Evolutionary conservation across 2,888 invertebrate species (phyloP).

Genomic region (Drosophila seclusa): DNA sequence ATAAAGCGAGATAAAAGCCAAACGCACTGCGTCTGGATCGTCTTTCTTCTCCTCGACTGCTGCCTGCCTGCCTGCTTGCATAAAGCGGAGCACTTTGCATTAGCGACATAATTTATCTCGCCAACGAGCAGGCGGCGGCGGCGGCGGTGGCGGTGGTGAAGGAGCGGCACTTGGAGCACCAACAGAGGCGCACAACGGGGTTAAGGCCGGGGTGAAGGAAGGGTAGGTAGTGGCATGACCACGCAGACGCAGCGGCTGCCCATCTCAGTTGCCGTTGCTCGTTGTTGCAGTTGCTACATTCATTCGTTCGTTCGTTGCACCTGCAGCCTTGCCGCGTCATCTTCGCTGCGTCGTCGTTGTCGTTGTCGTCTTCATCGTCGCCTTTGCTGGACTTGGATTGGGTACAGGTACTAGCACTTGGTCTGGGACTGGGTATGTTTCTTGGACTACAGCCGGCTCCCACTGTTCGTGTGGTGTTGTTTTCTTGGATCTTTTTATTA

Average conservation of each 20-base stretch:
- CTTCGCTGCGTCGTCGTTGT: constrained; percentile 58
- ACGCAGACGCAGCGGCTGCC: constrained; percentile 80
- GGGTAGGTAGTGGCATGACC: constrained; percentile 59
- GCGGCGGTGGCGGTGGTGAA: constrained; percentile 17
- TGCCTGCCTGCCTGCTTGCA: constrained; percentile 44
- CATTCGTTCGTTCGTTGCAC: constrained; percentile 67
- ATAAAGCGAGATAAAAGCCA: constrained; percentile 70
- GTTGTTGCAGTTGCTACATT: constrained; percentile 33
- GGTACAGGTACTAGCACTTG: constrained; percentile 26
- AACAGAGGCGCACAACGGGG: constrained; percentile 9
- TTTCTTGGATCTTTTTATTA: constrained; percentile 33
- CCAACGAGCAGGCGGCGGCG: constrained; percentile 68
- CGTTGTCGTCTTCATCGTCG: constrained; percentile 79
- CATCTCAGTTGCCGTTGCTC: constrained; percentile 50
- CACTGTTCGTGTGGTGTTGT: constrained; percentile 61
- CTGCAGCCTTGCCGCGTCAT: constrained; percentile 80
- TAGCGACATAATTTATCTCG: constrained; percentile 85
- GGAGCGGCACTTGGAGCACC: constrained; percentile 26
- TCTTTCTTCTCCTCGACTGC: constrained; percentile 27
- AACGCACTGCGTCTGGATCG: constrained; percentile 75
- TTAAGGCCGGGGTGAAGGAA: constrained; percentile 9
- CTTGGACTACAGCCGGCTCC: constrained; percentile 62
- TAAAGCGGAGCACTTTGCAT: constrained; percentile 85
- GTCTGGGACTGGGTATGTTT: constrained; percentile 27
- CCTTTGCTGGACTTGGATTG: constrained; percentile 49